Conservation (phyloP, 2,888 invertebrate species). For the Ypsolopha sequella region DNA sequence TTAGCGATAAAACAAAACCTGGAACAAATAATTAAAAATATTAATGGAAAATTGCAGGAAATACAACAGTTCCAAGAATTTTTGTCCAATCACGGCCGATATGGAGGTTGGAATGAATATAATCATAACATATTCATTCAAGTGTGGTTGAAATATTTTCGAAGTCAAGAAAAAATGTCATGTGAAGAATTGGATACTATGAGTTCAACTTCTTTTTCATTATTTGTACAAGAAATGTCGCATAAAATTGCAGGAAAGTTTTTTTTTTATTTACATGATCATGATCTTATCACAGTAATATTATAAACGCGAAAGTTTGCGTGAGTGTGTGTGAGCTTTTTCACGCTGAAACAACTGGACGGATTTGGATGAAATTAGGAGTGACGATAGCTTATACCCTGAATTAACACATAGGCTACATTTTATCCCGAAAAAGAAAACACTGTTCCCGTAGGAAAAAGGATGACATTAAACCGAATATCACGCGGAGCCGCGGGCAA, state of each 20-base stretch:
- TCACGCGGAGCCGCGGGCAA: no score
- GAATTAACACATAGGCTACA: no score
- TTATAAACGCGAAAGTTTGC: no score
- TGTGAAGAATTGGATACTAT: conserved; percentile 9
- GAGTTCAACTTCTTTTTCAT: conserved; percentile 11
- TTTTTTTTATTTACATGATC: background rate
- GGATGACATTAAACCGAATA: no score
- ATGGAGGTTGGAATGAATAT: conserved; percentile 70
- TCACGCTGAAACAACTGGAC: no score
- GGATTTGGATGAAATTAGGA: no score
- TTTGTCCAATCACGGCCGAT: conserved; percentile 53
- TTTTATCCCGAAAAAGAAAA: no score
- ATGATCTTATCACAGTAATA: no score
- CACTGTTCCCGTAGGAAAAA: no score
- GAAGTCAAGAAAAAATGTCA: conserved; percentile 8
- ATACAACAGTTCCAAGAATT: conserved; percentile 68
- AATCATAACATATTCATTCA: conserved; percentile 67
- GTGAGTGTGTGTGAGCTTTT: no score
- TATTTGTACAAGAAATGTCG: conserved; percentile 27
- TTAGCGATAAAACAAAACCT: background rate
- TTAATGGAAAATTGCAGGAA: conserved; percentile 36
- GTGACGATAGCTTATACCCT: no score
- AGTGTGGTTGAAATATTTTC: conserved; percentile 41
- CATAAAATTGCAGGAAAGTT: conserved; percentile 33
- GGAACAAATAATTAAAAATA: background rate